phyloP scores from a whole-genome alignment of 2,113 vertebrate genomes.

The Colistium nudipinnis region DNA sequence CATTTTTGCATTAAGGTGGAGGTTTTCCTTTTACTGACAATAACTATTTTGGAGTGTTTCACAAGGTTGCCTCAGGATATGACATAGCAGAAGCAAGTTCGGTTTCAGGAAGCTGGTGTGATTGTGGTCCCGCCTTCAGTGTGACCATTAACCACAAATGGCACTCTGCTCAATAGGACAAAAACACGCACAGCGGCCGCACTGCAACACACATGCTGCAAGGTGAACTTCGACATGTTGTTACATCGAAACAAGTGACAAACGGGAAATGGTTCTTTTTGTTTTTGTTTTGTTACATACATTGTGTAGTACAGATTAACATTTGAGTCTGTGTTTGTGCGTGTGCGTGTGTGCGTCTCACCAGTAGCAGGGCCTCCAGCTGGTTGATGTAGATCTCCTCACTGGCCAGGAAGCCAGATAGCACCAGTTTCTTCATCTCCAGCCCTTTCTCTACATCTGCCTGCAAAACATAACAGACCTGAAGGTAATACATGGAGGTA shows the following conservation, averaged over 20 bases:
- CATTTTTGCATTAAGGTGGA: too few species aligned
- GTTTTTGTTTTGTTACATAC: too few species aligned
- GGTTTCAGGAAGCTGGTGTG: conserved; percentile 42
- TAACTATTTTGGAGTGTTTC: background rate
- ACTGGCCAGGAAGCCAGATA: conserved; percentile 94
- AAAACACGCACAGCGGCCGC: background rate
- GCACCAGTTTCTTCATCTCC: conserved; percentile 97
- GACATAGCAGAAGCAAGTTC: conserved; percentile 16
- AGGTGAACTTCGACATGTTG: background rate
- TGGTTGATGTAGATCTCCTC: conserved; percentile 99
- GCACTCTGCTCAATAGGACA: background rate
- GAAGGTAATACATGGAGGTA: background rate
- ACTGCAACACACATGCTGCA: background rate
- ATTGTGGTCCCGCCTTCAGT: conserved; percentile 27
- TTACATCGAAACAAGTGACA: background rate
- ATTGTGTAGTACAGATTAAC: too few species aligned
- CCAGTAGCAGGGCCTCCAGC: conserved; percentile 93
- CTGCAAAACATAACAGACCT: conserved; percentile 71
- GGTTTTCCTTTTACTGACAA: too few species aligned
- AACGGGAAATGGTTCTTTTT: too few species aligned
- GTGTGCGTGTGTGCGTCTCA: conserved; percentile 70
- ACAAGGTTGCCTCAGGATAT: conserved; percentile 31
- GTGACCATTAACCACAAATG: conserved; percentile 10
- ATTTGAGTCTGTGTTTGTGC: background rate
- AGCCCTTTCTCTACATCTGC: conserved; percentile 92